phyloP scores from a whole-genome alignment of 2,113 vertebrate genomes.

The Archilochus colubris region DNA sequence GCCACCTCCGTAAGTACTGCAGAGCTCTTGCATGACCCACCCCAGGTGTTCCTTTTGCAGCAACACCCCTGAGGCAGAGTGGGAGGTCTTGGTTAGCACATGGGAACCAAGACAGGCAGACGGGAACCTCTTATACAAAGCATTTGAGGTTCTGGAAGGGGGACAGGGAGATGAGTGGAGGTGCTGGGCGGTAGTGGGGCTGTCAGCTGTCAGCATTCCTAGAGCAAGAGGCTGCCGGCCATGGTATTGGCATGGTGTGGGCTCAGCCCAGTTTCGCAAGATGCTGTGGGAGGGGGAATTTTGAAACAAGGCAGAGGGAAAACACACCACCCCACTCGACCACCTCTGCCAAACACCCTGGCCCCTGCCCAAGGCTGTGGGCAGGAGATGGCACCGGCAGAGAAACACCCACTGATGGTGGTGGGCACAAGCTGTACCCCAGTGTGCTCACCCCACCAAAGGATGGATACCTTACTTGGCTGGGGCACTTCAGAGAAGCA shows the following conservation, averaged over 20 bases:
- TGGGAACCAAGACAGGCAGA: not conserved
- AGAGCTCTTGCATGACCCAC: not conserved
- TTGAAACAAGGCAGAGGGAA: constrained; percentile 23
- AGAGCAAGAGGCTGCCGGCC: not conserved
- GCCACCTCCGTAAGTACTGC: not conserved
- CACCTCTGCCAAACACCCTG: not conserved
- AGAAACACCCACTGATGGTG: rapidly evolving
- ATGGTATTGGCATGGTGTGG: rapidly evolving
- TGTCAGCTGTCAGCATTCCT: not conserved
- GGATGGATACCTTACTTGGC: rapidly evolving
- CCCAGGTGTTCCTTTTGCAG: not conserved
- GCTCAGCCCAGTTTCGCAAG: not conserved
- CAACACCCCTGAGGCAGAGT: rapidly evolving
- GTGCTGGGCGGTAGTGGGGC: not conserved
- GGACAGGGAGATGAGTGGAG: rapidly evolving
- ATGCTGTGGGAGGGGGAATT: not conserved
- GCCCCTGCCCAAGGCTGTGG: rapidly evolving
- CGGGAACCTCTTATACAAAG: not conserved
- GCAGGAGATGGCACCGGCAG: not conserved
- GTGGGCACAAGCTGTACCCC: not conserved
- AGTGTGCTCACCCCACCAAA: not conserved
- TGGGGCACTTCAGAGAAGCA: rapidly evolving
- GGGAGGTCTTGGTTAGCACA: not conserved
- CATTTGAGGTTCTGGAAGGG: rapidly evolving
- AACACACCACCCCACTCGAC: not conserved